Evolutionary conservation across 2,797 vertebrate species (phyloP).

Genomic region (Gallirallus australis): DNA sequence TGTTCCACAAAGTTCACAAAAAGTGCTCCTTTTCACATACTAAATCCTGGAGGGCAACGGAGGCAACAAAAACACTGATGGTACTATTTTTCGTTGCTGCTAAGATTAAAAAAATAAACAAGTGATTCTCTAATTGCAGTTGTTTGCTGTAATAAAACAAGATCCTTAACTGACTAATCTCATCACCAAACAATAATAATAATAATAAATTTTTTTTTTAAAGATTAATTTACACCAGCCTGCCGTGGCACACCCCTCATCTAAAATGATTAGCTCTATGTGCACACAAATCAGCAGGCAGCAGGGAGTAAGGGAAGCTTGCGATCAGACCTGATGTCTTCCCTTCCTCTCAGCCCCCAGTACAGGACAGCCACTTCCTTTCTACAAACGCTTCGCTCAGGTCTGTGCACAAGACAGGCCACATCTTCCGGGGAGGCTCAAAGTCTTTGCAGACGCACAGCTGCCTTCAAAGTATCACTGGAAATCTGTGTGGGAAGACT

Average conservation of each 20-base stretch:
- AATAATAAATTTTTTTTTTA: rapidly evolving
- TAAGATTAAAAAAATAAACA: constrained; percentile 1
- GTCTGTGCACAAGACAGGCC: constrained; percentile 86
- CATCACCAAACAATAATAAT: not conserved
- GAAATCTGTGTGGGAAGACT: constrained; percentile 89
- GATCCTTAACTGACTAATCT: not conserved
- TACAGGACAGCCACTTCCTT: constrained; percentile 80
- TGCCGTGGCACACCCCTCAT: not conserved
- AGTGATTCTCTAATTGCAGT: not conserved
- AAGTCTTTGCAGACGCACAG: constrained; percentile 68
- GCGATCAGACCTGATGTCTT: constrained; percentile 59
- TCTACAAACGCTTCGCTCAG: constrained; percentile 81
- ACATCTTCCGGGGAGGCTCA: constrained; percentile 77
- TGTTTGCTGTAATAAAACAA: constrained; percentile 9
- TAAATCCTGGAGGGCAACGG: not conserved
- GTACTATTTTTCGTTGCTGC: not conserved
- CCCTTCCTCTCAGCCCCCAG: constrained; percentile 66
- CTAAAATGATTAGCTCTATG: not conserved
- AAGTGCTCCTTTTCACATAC: not conserved
- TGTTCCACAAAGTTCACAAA: not conserved
- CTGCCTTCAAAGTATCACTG: constrained; percentile 88
- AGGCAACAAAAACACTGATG: not conserved
- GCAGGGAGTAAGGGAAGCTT: constrained; percentile 40
- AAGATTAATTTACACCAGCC: not conserved
- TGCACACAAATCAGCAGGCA: constrained; percentile 38